A percentile compares a stretch with the other conserved stretches of the same genome.
Conservation (phyloP, 2,888 invertebrate species). For the Leucophenga maculata region DNA sequence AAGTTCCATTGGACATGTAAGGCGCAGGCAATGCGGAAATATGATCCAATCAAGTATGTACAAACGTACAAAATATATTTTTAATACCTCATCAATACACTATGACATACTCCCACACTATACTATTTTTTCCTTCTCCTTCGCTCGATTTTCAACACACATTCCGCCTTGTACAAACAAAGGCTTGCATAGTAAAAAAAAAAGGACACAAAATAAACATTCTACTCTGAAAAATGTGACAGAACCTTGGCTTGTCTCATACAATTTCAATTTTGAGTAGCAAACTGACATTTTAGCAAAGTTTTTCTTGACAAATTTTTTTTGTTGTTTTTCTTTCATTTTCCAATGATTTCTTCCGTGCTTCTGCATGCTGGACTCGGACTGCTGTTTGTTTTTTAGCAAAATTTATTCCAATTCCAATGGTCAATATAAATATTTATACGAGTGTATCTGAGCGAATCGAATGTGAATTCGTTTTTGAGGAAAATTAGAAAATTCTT, state of each 20-base stretch:
- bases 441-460: not conserved
- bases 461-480: slow-evolving; percentile 6
- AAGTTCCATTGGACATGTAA: no score
- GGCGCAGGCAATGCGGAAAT: no score
- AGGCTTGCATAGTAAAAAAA: slow-evolving; percentile 10
- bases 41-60: no score
- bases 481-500: not conserved
- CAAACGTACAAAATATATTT: not conserved
- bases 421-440: slow-evolving; percentile 22
- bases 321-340: slow-evolving; percentile 15
- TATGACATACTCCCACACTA: no score
- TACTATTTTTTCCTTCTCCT: no score
- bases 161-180: slow-evolving; percentile 11
- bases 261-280: slow-evolving; percentile 20
- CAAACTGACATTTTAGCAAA: not conserved
- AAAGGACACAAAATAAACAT: slow-evolving; percentile 1
- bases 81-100: no score
- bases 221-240: not conserved
- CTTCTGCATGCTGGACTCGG: not conserved
- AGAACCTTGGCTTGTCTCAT: not conserved
- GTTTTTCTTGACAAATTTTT: not conserved
- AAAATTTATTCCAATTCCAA: slow-evolving; percentile 22
- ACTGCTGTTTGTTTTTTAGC: slow-evolving; percentile 10
- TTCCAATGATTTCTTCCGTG: not conserved
- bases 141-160: no score